A percentile compares a stretch with the other conserved stretches of the same genome.
These are phyloP conservation scores for Drosophila bocki DNA, from an alignment of 1,140 invertebrate species.

Conservation along the genomic window DNA sequence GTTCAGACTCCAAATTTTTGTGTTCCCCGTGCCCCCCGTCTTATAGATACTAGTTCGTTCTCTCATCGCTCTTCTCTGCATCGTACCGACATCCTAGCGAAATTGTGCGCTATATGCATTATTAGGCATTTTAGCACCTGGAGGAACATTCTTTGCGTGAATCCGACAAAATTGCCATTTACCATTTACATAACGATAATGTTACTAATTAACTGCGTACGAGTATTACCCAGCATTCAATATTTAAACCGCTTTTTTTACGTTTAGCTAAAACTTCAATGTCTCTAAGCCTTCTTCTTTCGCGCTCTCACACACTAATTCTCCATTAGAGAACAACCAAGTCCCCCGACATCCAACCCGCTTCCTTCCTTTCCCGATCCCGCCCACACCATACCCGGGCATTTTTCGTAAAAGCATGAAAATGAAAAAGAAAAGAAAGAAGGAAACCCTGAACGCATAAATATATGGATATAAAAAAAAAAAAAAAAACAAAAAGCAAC, in stretches of 20 bases:
- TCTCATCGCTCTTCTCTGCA: constrained; percentile 20
- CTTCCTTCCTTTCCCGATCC: constrained; percentile 12
- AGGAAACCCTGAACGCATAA: constrained; percentile 61
- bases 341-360: constrained; percentile 10
- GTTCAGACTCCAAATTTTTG: constrained; percentile 10
- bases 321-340: background rate
- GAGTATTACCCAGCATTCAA: constrained; percentile 34
- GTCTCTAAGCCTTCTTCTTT: constrained; percentile 19
- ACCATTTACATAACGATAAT: constrained; percentile 40
- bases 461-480: constrained; percentile 64
- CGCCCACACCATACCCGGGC: background rate
- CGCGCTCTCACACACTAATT: constrained; percentile 20
- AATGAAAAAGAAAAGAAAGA: constrained; percentile 31
- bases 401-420: constrained; percentile 61
- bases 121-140: constrained; percentile 6
- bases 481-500: constrained; percentile 58
- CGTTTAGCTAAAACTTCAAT: constrained; percentile 53
- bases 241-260: constrained; percentile 65
- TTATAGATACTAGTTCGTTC: background rate
- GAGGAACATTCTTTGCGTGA: constrained; percentile 38
- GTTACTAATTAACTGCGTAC: constrained; percentile 38
- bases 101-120: constrained; percentile 10
- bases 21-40: background rate
- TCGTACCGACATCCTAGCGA: constrained; percentile 18
- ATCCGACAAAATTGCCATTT: constrained; percentile 50